Evolutionary conservation across 2,113 vertebrate genomes (phyloP), one percentile per base, ranked within the genome.

Genomic region (Progne subis): DNA sequence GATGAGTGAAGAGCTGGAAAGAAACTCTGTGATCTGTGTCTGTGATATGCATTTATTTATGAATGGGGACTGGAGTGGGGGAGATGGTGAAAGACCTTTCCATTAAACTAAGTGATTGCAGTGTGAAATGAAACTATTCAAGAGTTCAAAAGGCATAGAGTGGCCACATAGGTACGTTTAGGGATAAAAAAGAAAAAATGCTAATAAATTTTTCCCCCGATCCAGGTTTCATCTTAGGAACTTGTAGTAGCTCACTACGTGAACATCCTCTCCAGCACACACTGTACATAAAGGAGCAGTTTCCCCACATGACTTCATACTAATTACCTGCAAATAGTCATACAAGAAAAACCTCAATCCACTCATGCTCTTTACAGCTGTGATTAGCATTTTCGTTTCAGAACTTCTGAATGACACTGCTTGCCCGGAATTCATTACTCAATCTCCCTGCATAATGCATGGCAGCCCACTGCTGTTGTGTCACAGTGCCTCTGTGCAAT

Each of bases 321-420:
- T 89, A 96, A 95, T 96, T 96, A 92, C 74, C 63, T 90, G 68
- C 87, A 93, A 83, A 96, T 53, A 93, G 72, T 92, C 89, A 93
- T 85, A 82, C 86, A 88, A 88, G 91, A 76, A 96, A 82, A 92
- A 90, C 47, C 84, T 95, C 80, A 69, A 92, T 90, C 95, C 88
- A 88, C 91, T 95, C 94, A 83, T 82, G 86, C 69, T 92, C 88
- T 72, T 85, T 70, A 70, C 61, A 90, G 72, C 80, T 11, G 5
- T 86, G 61, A 96, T 92, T 93, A 95, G 83, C 91, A 94, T 96
- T 90, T 90, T 79, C 2, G 0, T 84, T 94, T 88, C 71, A 78
- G 59, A 74, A 75, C 49, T 74, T 77, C 14, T 71, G 69, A 94
- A 43, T 94, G 91, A 86, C 92, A 65, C 2, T 26, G 78, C 86